Conservation (phyloP, 2,888 invertebrate genomes). For the Ditula angustiorana region DNA sequence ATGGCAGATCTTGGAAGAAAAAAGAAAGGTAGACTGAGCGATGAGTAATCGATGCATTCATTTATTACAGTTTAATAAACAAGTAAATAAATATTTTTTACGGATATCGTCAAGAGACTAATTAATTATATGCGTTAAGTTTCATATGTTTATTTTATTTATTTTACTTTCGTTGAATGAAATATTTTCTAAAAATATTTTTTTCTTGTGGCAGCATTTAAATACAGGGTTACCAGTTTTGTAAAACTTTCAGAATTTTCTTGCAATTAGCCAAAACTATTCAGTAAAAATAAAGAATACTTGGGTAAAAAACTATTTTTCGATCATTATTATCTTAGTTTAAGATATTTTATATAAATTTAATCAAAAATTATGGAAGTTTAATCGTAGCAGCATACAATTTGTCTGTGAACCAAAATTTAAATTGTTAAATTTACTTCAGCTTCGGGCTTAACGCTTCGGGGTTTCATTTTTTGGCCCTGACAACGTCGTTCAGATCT, state of each 20-base stretch:
- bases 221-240: neutral
- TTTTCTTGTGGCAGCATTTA: constrained; percentile 5
- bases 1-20: constrained; percentile 60
- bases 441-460: no score
- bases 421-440: neutral
- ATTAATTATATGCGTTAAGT: neutral
- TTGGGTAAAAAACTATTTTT: neutral
- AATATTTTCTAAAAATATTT: neutral
- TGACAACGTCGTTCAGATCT: neutral
- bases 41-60: constrained; percentile 55
- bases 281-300: no score
- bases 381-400: neutral
- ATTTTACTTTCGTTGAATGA: neutral
- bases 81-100: neutral
- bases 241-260: neutral
- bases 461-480: neutral
- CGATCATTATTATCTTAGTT: neutral
- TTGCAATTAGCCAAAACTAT: neutral
- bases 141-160: neutral
- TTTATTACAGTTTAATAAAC: neutral
- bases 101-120: neutral
- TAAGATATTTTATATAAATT: neutral
- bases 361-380: neutral
- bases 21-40: constrained; percentile 55
- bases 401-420: no score